These are phyloP conservation scores for Percopsis transmontana DNA, from an alignment of 2,113 vertebrate genomes.

Conservation along the genomic window DNA sequence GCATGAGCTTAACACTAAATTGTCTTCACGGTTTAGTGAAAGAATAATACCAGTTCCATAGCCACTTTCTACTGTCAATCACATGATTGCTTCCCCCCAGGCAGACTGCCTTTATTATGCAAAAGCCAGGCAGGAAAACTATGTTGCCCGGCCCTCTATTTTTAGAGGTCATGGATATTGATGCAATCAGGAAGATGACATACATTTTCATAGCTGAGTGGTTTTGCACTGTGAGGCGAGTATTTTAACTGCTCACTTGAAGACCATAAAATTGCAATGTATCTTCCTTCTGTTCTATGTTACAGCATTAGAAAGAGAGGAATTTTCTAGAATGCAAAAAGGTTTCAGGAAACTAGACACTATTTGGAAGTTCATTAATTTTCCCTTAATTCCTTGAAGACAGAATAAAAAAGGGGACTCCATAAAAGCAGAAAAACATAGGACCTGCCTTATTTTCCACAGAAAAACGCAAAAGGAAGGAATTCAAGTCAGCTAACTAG, in stretches of 20 bases:
- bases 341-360: not conserved
- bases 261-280: not conserved
- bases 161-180: slow-evolving; percentile 52
- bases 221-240: slow-evolving; percentile 26
- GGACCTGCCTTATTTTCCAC: not conserved
- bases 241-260: not conserved
- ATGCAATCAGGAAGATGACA: slow-evolving; percentile 46
- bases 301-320: not conserved
- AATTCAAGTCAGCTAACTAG: slow-evolving; percentile 10
- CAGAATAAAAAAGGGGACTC: not conserved
- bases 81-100: not conserved
- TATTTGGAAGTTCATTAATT: not conserved
- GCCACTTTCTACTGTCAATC: slow-evolving; percentile 12
- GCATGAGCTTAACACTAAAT: not conserved
- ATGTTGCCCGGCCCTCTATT: slow-evolving; percentile 29
- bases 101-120: slow-evolving; percentile 24
- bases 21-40: not conserved
- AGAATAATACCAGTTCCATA: not conserved
- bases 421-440: not conserved
- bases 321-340: not conserved
- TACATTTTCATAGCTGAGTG: slow-evolving; percentile 48
- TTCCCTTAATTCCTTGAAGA: not conserved
- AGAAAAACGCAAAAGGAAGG: too few relatives aligned
- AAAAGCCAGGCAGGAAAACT: slow-evolving; percentile 13
- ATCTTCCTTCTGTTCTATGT: not conserved